A percentile compares a stretch with the other conserved stretches of the same genome.
Conservation (phyloP, 2,797 vertebrate species). For the Xiphorhynchus erythropygius region DNA sequence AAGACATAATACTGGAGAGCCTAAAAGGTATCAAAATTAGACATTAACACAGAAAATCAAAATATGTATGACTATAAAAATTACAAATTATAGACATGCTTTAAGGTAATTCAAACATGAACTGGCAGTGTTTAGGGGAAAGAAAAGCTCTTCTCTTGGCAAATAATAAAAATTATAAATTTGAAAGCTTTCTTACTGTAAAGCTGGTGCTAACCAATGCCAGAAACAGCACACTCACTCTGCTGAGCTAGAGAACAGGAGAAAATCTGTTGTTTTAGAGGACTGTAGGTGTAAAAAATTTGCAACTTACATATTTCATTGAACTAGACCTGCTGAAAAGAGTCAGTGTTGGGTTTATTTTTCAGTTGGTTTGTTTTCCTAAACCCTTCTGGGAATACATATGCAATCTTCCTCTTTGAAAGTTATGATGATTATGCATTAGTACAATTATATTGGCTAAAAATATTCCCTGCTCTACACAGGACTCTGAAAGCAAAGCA, state of each 20-base stretch:
- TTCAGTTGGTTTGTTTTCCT: background rate
- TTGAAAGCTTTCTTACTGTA: background rate
- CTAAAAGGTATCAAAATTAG: background rate
- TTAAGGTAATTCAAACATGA: background rate
- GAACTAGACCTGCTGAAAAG: background rate
- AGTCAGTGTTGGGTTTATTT: background rate
- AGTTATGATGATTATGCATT: conserved; percentile 29
- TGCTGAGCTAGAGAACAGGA: background rate
- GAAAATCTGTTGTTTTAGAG: background rate
- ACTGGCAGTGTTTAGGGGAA: background rate
- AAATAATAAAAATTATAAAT: background rate
- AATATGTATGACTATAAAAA: background rate
- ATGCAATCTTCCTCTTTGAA: background rate
- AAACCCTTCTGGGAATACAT: background rate
- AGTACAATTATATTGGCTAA: background rate
- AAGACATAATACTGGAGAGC: background rate
- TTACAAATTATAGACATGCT: background rate
- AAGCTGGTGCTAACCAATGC: background rate
- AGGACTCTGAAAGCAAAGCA: conserved; percentile 8
- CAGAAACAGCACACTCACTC: background rate
- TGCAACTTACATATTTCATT: background rate
- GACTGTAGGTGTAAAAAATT: background rate
- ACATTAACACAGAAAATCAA: background rate
- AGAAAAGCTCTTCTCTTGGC: background rate
- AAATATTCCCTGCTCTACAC: conserved; percentile 32